phyloP scores from a whole-genome alignment of 2,113 vertebrate species.

The Galemys pyrenaicus region DNA sequence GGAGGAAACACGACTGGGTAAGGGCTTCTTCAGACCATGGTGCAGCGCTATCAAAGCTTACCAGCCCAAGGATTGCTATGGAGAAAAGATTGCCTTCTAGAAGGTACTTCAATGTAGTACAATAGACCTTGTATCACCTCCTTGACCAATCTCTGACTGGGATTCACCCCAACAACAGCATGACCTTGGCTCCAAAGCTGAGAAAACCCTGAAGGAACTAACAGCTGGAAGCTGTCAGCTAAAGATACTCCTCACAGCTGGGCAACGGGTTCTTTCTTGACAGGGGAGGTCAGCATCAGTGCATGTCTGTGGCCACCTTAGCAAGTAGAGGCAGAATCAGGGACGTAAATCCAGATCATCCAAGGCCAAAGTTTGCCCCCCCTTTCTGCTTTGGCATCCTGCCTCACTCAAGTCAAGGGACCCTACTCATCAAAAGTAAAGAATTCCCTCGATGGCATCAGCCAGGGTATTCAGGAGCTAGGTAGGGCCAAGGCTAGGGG shows the following conservation, averaged over 20 bases:
- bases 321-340: background rate
- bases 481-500: background rate
- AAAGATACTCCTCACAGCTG: background rate
- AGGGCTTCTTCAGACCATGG: background rate
- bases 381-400: background rate
- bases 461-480: background rate
- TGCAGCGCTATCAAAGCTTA: background rate
- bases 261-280: background rate
- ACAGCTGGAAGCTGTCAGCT: conserved; percentile 54
- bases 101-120: background rate
- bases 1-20: background rate
- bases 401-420: background rate
- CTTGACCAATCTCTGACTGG: conserved; percentile 47
- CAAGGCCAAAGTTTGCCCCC: background rate
- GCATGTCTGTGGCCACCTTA: background rate
- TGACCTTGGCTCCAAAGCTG: conserved; percentile 53
- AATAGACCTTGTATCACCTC: conserved; percentile 18
- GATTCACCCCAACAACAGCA: conserved; percentile 38
- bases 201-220: conserved; percentile 39
- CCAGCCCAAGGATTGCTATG: background rate
- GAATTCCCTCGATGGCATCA: background rate
- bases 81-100: conserved; percentile 12
- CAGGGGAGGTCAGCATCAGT: background rate
- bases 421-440: background rate
- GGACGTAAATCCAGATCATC: background rate